phyloP scores from a whole-genome alignment of 2,888 invertebrate genomes.

The Rosalia funebris region DNA sequence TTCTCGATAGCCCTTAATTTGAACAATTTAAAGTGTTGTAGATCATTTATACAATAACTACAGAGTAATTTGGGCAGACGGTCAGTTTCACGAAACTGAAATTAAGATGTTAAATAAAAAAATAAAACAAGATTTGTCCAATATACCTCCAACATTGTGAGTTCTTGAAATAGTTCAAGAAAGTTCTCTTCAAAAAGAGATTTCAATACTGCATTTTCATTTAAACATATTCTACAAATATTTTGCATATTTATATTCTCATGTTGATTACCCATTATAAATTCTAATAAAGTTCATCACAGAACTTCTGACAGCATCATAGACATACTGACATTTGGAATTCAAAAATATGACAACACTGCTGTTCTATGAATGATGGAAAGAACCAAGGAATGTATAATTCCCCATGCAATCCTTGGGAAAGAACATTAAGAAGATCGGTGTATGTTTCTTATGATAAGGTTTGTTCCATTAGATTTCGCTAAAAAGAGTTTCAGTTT shows the following conservation, averaged over 20 bases:
- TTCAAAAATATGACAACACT: no score
- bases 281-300: neutral
- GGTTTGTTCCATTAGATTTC: no score
- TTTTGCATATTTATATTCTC: conserved; percentile 23
- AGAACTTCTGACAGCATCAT: no score
- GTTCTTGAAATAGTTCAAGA: conserved; percentile 34
- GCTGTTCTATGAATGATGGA: no score
- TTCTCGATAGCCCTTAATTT: conserved; percentile 39
- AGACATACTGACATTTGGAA: no score
- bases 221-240: conserved; percentile 41
- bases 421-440: no score
- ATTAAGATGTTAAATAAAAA: conserved; percentile 2
- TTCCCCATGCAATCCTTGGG: no score
- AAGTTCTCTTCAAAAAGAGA: conserved; percentile 35
- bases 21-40: conserved; percentile 40
- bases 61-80: conserved; percentile 41
- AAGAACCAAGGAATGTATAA: no score
- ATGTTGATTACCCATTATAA: conserved; percentile 29
- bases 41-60: conserved; percentile 34
- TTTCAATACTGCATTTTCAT: conserved; percentile 30
- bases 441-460: no score
- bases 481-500: no score
- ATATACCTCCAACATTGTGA: conserved; percentile 35
- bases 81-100: conserved; percentile 41
- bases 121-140: neutral